Evolutionary conservation across 2,797 vertebrate genomes (phyloP), one percentile per base, ranked within the genome.

Genomic region (Siniperca undulata): DNA sequence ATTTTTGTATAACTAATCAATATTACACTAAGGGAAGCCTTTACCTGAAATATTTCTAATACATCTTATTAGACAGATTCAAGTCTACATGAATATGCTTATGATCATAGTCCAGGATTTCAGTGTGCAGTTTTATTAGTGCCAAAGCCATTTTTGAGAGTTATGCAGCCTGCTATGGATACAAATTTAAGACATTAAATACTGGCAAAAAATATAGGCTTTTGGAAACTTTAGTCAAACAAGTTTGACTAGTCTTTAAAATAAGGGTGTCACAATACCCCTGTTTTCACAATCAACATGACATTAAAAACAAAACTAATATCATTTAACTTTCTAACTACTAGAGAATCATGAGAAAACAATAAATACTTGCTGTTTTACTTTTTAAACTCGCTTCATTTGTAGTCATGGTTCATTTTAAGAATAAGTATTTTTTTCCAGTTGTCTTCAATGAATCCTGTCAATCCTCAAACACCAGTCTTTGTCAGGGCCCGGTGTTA

Each of bases 341-440:
- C 3, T 20, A 10, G 0, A 67, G 42, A 36, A 36, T 60, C 5
- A 68, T 30, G 4, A 48, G 5, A 34, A 30, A 58, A 27, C 56
- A 70, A 34, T n/a, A 66, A 59, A 79, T n/a, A 59, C 9, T 20
- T 16, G 19, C 27, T 36, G 36, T 9, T 55, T 64, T 77, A 16
- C 16, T 38, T 74, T 46, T 73, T 8, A 34, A 53, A 30, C 14
- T 58, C 1, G 4, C 42, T 77, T 60, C 36, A 56, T 14, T 22
- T 60, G 34, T 14, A 50, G 2, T 22, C 34, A 38, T 42, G 7
- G 3, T 58, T 69, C 1, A 50, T 66, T 59, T 61, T 67, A 19
- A 27, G 17, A 46, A 36, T 61, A 24, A 17, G 13, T 27, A 1
- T 46, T 50, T 55, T 55, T 30, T 27, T 68, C 3, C 27, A 7